Evolutionary conservation across 2,113 vertebrate genomes (phyloP).

Genomic region (Nycticebus coucang): DNA sequence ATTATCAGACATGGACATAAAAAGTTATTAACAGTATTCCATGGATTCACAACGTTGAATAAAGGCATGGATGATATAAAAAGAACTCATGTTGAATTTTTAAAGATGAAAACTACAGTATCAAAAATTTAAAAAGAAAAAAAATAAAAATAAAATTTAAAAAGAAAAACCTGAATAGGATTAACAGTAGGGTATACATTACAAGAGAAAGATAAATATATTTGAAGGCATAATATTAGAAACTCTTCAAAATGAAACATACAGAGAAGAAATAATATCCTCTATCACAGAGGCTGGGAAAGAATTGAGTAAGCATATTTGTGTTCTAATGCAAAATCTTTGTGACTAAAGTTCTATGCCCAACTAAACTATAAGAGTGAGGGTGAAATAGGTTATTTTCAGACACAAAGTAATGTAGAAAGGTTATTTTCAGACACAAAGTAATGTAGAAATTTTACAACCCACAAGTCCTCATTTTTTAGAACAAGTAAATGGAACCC

Average conservation of each 20-base stretch:
- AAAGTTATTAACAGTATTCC: background rate
- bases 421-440: background rate
- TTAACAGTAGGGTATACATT: too few species aligned
- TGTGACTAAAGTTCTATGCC: background rate
- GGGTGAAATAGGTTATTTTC: too few species aligned
- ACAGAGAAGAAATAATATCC: background rate
- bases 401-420: background rate
- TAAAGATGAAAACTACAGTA: background rate
- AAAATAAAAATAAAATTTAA: too few species aligned
- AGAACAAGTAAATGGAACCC: constrained; percentile 10
- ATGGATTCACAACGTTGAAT: background rate
- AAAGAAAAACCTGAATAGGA: too few species aligned
- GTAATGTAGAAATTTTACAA: background rate
- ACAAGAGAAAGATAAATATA: too few species aligned
- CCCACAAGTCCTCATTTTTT: background rate
- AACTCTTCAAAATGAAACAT: background rate
- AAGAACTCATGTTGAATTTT: background rate
- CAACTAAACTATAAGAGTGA: too few species aligned
- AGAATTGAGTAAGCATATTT: background rate
- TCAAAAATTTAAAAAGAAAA: too few species aligned
- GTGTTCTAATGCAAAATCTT: background rate
- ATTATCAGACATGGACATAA: background rate
- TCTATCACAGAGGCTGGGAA: background rate
- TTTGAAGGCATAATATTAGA: too few species aligned
- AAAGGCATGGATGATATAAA: background rate